Percentiles rank a stretch among this genome's conserved stretches.
These are phyloP conservation scores for Phataginus tetradactyla DNA, from an alignment of 2,797 vertebrate genomes.

Conservation along the genomic window DNA sequence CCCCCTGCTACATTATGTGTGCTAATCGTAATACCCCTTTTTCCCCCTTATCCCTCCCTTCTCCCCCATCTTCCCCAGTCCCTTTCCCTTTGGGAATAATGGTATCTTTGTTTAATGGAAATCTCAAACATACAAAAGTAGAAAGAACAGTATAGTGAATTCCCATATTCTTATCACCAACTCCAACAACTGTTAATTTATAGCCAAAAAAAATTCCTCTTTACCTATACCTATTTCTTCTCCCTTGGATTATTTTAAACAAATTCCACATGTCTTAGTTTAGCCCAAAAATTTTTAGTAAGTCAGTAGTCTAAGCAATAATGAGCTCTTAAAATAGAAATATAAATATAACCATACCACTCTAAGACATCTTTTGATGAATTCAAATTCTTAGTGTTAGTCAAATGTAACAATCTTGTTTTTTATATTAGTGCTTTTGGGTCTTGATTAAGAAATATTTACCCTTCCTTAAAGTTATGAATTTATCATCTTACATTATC, in stretches of 20 bases:
- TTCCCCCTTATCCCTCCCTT: too few relatives aligned
- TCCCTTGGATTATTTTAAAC: neutral
- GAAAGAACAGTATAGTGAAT: neutral
- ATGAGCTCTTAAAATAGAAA: neutral
- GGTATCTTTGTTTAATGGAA: neutral
- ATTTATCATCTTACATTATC: neutral
- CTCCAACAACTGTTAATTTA: neutral
- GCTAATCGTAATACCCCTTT: too few relatives aligned
- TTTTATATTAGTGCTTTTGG: neutral
- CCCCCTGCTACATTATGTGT: too few relatives aligned
- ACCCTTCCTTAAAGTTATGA: neutral
- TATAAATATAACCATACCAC: neutral
- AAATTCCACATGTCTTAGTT: neutral
- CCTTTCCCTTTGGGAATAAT: neutral
- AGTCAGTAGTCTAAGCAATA: neutral
- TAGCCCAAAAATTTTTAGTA: neutral
- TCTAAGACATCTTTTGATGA: neutral
- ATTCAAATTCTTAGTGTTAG: neutral
- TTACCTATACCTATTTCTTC: neutral
- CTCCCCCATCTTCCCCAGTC: too few relatives aligned
- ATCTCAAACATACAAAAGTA: too few relatives aligned
- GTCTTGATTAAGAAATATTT: neutral
- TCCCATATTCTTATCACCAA: neutral
- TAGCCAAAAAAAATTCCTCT: neutral
- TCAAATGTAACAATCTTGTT: neutral